phyloP scores from a whole-genome alignment of 1,140 invertebrate genomes.

The Caerostris darwini region DNA sequence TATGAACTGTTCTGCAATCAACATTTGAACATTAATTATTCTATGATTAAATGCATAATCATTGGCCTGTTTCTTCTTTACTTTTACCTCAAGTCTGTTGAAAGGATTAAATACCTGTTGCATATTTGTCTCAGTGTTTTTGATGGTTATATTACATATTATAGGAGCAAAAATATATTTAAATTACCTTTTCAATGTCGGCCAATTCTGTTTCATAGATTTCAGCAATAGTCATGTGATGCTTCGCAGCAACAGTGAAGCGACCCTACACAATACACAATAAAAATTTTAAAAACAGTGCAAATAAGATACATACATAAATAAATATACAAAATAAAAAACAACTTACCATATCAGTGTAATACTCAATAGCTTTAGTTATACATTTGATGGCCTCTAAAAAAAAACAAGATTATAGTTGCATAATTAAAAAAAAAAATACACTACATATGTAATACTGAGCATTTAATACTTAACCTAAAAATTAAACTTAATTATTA shows the following conservation, averaged over 20 bases:
- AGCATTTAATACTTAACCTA: too few species aligned
- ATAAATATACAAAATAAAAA: conserved; percentile 5
- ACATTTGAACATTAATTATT: too few species aligned
- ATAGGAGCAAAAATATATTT: neutral
- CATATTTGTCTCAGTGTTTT: too few species aligned
- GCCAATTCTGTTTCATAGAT: conserved; percentile 86
- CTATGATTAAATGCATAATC: too few species aligned
- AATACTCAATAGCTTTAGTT: conserved; percentile 97
- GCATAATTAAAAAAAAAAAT: too few species aligned
- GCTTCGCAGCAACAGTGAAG: conserved; percentile 98
- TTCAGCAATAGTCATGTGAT: conserved; percentile 98
- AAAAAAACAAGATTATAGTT: neutral
- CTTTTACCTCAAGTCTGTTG: too few species aligned
- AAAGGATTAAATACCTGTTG: too few species aligned
- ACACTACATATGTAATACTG: too few species aligned
- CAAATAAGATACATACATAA: neutral
- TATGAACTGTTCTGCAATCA: too few species aligned
- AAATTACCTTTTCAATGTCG: conserved; percentile 79
- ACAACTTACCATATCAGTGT: conserved; percentile 92
- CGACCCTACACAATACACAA: conserved; percentile 84
- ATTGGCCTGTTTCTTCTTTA: too few species aligned
- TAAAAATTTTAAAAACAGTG: neutral
- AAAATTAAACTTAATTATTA: too few species aligned
- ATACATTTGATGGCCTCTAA: conserved; percentile 95
- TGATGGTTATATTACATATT: too few species aligned